Percentiles rank a stretch among this genome's conserved stretches.
Evolutionary conservation across 2,113 vertebrate species (phyloP).

Genomic region (Hyla sarda): DNA sequence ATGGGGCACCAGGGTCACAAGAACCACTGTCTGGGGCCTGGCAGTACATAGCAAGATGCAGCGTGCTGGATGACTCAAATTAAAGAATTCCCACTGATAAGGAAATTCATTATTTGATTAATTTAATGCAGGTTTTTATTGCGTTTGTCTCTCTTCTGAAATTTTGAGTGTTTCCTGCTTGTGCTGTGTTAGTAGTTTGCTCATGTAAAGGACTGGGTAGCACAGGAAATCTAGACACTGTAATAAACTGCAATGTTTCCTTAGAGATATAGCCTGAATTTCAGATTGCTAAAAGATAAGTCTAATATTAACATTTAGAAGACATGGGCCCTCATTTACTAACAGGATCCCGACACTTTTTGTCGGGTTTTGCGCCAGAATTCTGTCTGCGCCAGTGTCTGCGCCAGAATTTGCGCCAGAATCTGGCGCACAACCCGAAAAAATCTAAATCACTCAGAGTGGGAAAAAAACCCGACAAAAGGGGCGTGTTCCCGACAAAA

Average conservation of each 20-base stretch:
- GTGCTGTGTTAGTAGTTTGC: slow-evolving; percentile 15
- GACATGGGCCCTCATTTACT: too few species aligned
- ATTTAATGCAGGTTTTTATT: slow-evolving; percentile 37
- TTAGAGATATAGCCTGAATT: too few species aligned
- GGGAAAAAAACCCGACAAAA: too few species aligned
- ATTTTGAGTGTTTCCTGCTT: slow-evolving; percentile 16
- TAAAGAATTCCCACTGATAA: slow-evolving; percentile 41
- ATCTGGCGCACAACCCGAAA: too few species aligned
- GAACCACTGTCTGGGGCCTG: slow-evolving; percentile 8
- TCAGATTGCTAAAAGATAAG: too few species aligned
- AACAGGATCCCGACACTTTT: too few species aligned
- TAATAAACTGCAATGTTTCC: neutral
- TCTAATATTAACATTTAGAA: too few species aligned
- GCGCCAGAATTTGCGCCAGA: too few species aligned
- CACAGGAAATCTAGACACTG: neutral
- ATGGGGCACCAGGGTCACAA: slow-evolving; percentile 41
- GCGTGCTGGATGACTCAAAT: slow-evolving; percentile 16
- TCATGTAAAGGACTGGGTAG: neutral
- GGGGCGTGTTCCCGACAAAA: too few species aligned
- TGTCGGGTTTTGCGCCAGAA: too few species aligned
- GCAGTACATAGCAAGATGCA: slow-evolving; percentile 18
- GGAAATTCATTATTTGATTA: slow-evolving; percentile 40
- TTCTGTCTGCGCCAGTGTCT: too few species aligned
- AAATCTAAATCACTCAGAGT: too few species aligned
- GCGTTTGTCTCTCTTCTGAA: neutral